phyloP scores from a whole-genome alignment of 2,888 invertebrate genomes.

The Chironomus riparius region DNA sequence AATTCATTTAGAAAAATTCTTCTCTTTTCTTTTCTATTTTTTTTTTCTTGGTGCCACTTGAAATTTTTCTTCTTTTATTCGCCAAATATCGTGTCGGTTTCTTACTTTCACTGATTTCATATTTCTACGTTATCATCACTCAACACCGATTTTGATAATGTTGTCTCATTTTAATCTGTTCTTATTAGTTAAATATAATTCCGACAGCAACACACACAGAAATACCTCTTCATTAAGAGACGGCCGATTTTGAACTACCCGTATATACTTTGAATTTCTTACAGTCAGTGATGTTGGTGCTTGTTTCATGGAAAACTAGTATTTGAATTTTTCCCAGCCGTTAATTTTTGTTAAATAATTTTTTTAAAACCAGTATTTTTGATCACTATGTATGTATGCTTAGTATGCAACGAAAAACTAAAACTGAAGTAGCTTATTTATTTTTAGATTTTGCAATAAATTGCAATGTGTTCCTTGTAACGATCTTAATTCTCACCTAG shows the following conservation, averaged over 20 bases:
- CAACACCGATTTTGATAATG: neutral
- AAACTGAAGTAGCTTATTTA: too few relatives aligned
- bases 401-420: neutral
- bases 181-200: neutral
- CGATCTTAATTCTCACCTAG: too few relatives aligned
- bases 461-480: too few relatives aligned
- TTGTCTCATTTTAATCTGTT: neutral
- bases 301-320: neutral
- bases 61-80: neutral
- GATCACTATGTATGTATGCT: neutral
- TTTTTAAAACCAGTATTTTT: neutral
- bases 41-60: slow-evolving; percentile 7
- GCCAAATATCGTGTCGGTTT: slow-evolving; percentile 5
- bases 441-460: too few relatives aligned
- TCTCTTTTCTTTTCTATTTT: neutral
- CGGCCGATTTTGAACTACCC: neutral
- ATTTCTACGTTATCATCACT: neutral
- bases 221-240: too few relatives aligned
- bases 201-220: too few relatives aligned
- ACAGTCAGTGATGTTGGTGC: too few relatives aligned
- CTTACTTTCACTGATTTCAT: slow-evolving; percentile 4
- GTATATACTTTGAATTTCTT: too few relatives aligned
- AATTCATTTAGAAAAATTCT: neutral
- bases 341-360: too few relatives aligned
- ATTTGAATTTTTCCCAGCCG: neutral